phyloP scores from a whole-genome alignment of 2,888 invertebrate genomes.

The Chloroclysta siterata region DNA sequence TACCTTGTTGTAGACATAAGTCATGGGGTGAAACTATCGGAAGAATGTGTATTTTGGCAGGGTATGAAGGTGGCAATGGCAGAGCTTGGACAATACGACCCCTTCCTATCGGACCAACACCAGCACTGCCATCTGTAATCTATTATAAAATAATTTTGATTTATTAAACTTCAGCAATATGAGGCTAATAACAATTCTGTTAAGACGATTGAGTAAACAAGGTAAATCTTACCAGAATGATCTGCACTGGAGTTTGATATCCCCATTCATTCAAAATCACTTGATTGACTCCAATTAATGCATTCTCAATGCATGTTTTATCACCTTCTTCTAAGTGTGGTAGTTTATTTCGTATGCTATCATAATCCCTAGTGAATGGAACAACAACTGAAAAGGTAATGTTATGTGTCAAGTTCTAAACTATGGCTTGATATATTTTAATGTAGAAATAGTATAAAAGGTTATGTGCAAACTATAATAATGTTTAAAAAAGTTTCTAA shows the following conservation, averaged over 20 bases:
- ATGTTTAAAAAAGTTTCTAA: too few species aligned
- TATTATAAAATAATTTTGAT: constrained; percentile 33
- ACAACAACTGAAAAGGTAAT: constrained; percentile 85
- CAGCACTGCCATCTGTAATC: constrained; percentile 79
- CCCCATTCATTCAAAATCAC: constrained; percentile 96
- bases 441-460: not conserved
- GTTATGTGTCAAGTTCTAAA: not conserved
- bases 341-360: constrained; percentile 90
- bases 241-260: constrained; percentile 92
- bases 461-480: too few species aligned
- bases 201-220: not conserved
- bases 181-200: not conserved
- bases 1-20: constrained; percentile 77
- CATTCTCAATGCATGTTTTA: constrained; percentile 93
- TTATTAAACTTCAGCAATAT: not conserved
- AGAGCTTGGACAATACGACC: constrained; percentile 78
- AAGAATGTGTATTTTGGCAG: constrained; percentile 91
- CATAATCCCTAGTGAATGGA: constrained; percentile 95
- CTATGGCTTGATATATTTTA: not conserved
- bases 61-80: constrained; percentile 92
- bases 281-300: constrained; percentile 91
- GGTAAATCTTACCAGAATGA: constrained; percentile 67
- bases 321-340: constrained; percentile 93
- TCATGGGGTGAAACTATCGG: constrained; percentile 89
- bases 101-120: constrained; percentile 72